Percentiles rank a stretch among this genome's conserved stretches.
phyloP scores from a whole-genome alignment of 2,113 vertebrate species.

The Anguilla japonica region DNA sequence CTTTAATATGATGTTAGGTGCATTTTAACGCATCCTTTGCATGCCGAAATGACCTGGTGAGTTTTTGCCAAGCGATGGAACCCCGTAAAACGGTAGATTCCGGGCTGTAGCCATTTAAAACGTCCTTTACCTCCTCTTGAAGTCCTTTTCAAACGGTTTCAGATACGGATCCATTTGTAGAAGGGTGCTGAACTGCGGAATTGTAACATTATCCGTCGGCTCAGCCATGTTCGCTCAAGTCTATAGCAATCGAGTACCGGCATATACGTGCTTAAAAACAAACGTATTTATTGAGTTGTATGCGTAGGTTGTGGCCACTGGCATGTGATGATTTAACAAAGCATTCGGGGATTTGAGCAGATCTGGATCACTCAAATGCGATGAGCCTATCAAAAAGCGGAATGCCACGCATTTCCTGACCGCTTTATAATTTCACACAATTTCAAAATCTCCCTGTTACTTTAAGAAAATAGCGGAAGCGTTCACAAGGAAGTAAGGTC shows the following conservation, averaged over 20 bases:
- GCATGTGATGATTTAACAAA: neutral
- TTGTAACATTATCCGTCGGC: constrained; percentile 55
- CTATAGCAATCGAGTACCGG: constrained; percentile 64
- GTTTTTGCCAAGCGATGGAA: neutral
- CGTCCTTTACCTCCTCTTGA: constrained; percentile 70
- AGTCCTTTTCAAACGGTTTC: constrained; percentile 69
- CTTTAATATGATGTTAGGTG: constrained; percentile 10
- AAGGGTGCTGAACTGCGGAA: constrained; percentile 63
- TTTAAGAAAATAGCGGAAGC: constrained; percentile 54
- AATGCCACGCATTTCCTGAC: neutral
- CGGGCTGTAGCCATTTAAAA: constrained; percentile 17
- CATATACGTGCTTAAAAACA: neutral
- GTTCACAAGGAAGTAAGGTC: constrained; percentile 22
- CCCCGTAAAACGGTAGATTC: neutral
- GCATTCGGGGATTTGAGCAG: constrained; percentile 28
- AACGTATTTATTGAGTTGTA: neutral
- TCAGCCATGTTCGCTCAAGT: constrained; percentile 69
- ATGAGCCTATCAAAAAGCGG: constrained; percentile 45
- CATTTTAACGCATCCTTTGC: constrained; percentile 13
- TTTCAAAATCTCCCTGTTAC: constrained; percentile 30
- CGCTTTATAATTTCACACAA: neutral
- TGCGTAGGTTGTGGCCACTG: neutral
- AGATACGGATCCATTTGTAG: constrained; percentile 70
- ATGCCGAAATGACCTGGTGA: constrained; percentile 1
- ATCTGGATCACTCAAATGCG: constrained; percentile 16